A percentile compares a stretch with the other conserved stretches of the same genome.
Evolutionary conservation across 2,113 vertebrate genomes (phyloP).

Genomic region (Uria aalge): DNA sequence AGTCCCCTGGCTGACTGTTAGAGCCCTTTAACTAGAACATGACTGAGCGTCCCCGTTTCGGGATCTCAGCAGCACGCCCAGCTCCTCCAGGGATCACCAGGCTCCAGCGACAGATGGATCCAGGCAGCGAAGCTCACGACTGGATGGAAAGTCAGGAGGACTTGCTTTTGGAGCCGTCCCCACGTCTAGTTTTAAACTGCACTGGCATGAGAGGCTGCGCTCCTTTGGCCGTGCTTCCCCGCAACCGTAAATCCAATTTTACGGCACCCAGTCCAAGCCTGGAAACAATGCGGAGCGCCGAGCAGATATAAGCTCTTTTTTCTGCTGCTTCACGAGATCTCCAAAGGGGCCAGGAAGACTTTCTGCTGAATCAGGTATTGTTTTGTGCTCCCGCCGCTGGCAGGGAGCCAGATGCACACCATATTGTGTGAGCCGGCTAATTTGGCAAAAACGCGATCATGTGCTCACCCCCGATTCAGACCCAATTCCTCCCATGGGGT

Average conservation of each 20-base stretch:
- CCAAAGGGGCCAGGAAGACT: conserved; percentile 38
- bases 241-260: background rate
- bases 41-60: background rate
- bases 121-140: background rate
- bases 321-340: conserved; percentile 53
- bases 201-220: background rate
- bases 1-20: conserved; percentile 34
- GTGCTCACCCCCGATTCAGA: conserved; percentile 42
- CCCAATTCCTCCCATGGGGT: conserved; percentile 51
- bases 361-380: conserved; percentile 65
- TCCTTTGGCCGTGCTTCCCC: background rate
- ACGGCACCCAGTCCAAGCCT: conserved; percentile 13
- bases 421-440: conserved; percentile 38
- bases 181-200: background rate
- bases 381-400: background rate
- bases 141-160: background rate
- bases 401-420: conserved; percentile 20
- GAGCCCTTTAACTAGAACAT: conserved; percentile 51
- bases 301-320: conserved; percentile 58
- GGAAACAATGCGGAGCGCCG: conserved; percentile 13
- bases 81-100: background rate
- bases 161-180: background rate
- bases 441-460: conserved; percentile 46
- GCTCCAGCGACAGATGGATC: background rate
- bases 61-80: background rate